These are phyloP conservation scores for Motacilla tschutschensis DNA, from an alignment of 2,113 vertebrate species.

Conservation along the genomic window DNA sequence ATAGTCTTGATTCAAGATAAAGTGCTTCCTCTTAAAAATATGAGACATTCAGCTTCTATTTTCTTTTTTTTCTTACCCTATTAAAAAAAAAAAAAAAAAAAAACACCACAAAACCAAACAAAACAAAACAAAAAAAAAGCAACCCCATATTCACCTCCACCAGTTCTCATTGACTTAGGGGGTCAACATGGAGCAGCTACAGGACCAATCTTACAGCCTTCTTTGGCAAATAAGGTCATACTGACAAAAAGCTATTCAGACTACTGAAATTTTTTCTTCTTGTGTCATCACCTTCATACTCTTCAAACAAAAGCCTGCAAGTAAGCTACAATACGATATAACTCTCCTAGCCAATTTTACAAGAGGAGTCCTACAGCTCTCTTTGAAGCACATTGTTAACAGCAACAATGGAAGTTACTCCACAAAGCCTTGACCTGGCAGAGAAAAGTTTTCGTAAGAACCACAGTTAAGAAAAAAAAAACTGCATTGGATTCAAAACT, in stretches of 20 bases:
- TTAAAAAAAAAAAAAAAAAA: neutral
- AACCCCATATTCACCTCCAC: neutral
- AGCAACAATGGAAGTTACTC: constrained; percentile 21
- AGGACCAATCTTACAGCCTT: neutral
- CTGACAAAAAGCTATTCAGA: constrained; percentile 8
- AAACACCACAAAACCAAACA: neutral
- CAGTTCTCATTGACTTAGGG: neutral
- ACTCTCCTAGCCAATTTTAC: neutral
- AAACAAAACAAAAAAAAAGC: neutral
- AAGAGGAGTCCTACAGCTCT: constrained; percentile 24
- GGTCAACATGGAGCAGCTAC: neutral
- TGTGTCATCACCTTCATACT: constrained; percentile 7
- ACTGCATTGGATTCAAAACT: neutral
- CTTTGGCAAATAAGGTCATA: neutral
- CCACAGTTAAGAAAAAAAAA: neutral
- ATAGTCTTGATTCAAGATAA: neutral
- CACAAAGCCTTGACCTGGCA: neutral
- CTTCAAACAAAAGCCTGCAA: constrained; percentile 32
- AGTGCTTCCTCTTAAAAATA: neutral
- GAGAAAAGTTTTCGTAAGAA: neutral
- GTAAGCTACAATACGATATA: neutral
- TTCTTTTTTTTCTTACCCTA: neutral
- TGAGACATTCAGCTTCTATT: neutral
- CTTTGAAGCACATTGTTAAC: constrained; percentile 33
- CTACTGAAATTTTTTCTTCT: neutral